Conservation (phyloP, 92 coral and sea anemone genomes). For the Bergia puertoricense region DNA sequence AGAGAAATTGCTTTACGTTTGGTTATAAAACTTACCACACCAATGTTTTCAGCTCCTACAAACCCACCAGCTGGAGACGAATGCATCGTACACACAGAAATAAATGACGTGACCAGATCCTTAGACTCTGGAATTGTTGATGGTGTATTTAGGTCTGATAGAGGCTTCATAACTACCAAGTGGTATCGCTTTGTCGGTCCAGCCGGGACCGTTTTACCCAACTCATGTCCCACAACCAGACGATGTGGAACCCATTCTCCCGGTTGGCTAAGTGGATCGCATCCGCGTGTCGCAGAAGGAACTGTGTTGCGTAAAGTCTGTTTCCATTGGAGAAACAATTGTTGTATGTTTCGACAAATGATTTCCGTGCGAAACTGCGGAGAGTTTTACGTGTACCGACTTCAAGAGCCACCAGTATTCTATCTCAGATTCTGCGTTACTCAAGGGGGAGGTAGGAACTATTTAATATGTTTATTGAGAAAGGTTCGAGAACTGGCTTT, state of each 20-base stretch:
- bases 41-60: constrained; percentile 19
- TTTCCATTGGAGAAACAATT: background rate
- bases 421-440: constrained; percentile 34
- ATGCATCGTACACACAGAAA: background rate
- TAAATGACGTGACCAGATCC: constrained; percentile 18
- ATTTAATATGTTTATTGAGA: too few species aligned
- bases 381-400: constrained; percentile 39
- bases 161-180: background rate
- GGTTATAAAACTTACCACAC: background rate
- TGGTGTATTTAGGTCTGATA: constrained; percentile 10
- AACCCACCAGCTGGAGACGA: constrained; percentile 23
- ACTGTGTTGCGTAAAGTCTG: constrained; percentile 35
- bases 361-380: constrained; percentile 44
- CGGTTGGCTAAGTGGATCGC: constrained; percentile 48
- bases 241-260: constrained; percentile 40
- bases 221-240: constrained; percentile 5
- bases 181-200: constrained; percentile 45
- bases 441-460: background rate
- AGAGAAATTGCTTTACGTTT: background rate
- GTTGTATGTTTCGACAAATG: background rate
- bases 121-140: background rate
- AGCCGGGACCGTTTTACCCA: constrained; percentile 32
- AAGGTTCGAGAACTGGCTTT: too few species aligned
- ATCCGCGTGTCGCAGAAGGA: constrained; percentile 33
- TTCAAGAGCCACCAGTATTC: constrained; percentile 1